Evolutionary conservation across 2,888 invertebrate species (phyloP), one percentile per base, ranked within the genome.

Genomic region (Tridacna gigas): DNA sequence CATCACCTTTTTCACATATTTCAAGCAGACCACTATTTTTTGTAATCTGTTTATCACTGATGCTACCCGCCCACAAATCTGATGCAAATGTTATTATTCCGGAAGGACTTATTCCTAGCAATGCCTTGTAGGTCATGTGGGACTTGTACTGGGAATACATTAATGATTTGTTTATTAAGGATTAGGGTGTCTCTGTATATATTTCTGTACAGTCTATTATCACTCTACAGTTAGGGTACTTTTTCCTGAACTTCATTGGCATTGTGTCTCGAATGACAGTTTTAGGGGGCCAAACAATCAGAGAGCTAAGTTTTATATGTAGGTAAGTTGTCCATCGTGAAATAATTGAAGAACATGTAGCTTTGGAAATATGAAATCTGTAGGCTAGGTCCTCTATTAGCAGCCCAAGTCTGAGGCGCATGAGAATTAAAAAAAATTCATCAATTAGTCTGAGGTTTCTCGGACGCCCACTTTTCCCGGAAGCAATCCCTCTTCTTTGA

Each of bases 191-290:
- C 51, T 89, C 77, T 51, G 83, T 86, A 45, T 47, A 79, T 18
- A 89, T 22, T 67, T 89, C 88, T 51, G 88, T 89, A 56, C 89
- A 89, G 82, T 89, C 89, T 37, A 88, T 69, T 22, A 88, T 82
- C 0, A 89, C 84, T 26, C 86, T 48, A 18, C 80, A 80, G 15
- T 69, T 77, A 0, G 86, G 84, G 71, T 83, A 88, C 63, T 75
- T 74, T 22, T 56, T 51, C 20, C 60, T 79, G 56, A 89, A 89
- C 11, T 37, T 73, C 15, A 26, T 26, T 63, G 88, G 84, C 84
- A 89, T 83, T 20, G 61, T 69, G 12, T 65, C 9, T 0, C 67
- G 9, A 15, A 85, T 48, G 9, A 37, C 25, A n/a, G 9, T 60
- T 63, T 45, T 63, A 71, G 11, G 18, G 12, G 85, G 82, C 82